Evolutionary conservation across 2,113 vertebrate genomes (phyloP), one percentile per base, ranked within the genome.

Genomic region (Campylorhamphus procurvoides): DNA sequence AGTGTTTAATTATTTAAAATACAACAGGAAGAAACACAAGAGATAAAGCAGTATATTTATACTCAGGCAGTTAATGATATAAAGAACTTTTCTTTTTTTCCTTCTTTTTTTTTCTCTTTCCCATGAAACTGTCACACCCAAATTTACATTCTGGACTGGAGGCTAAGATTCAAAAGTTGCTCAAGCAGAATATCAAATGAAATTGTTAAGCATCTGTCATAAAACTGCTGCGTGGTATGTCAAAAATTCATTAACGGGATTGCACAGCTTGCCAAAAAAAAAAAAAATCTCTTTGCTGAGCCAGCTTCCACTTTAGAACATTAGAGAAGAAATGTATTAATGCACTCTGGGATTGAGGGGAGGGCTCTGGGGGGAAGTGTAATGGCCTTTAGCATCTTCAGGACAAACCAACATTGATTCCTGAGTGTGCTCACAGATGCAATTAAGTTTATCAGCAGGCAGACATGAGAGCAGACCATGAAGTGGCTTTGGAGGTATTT

Each of bases 231-330:
- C 6, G 27, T 94, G 92, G 94, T 90, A 75, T 93, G 93, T 94
- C 94, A 93, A 94, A 95, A 92, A 94, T 96, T 96, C 95, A 97
- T 97, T 97, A 97, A 81, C 5, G 0, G 79, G 89, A 96, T 90
- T 95, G 89, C 89, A 90, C 66, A 90, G 92, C 76, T 92, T 97
- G 95, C 96, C 95, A 97, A 87, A 90, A 68, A 81, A 80, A 84
- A 69, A 72, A 90, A 50, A 77, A 27, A 49, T 37, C 74, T 92
- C 55, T 84, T 91, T 96, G 80, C 87, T 90, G 85, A 95, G 94
- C 95, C 93, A 95, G 93, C 94, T 95, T 95, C 86, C 91, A 97
- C 96, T 97, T 96, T 95, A 96, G 84, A 95, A 84, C 91, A 96
- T 96, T 97, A 91, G 12, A 88, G 89, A 77, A 94, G 75, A 91